Evolutionary conservation across 2,888 invertebrate species (phyloP).

Genomic region (Tetragnatha montana): DNA sequence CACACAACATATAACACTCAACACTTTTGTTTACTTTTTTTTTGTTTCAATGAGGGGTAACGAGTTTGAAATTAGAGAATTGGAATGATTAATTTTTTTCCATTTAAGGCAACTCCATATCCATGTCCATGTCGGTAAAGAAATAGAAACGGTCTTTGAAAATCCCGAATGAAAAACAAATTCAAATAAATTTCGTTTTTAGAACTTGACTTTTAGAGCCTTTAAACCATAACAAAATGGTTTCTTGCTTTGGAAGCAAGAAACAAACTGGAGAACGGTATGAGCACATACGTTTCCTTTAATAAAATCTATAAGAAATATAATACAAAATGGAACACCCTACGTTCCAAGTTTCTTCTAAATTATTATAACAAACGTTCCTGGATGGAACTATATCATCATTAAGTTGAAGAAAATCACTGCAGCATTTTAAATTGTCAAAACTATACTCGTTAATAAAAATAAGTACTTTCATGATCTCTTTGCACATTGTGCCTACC

Average conservation of each 20-base stretch:
- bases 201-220: neutral
- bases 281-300: neutral
- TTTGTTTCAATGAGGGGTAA: slow-evolving; percentile 13
- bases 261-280: neutral
- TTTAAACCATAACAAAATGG: neutral
- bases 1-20: slow-evolving; percentile 58
- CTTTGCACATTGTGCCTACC: slow-evolving; percentile 45
- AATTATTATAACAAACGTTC: neutral
- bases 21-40: slow-evolving; percentile 17
- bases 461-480: neutral
- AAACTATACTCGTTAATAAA: neutral
- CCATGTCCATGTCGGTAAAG: slow-evolving; percentile 55
- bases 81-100: slow-evolving; percentile 4
- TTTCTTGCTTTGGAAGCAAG: neutral
- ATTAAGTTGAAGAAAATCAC: neutral
- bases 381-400: neutral
- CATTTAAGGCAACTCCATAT: slow-evolving; percentile 70
- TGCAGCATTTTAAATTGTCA: neutral
- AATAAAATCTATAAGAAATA: neutral
- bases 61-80: slow-evolving; percentile 27
- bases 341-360: neutral
- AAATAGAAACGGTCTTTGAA: neutral
- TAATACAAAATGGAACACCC: neutral
- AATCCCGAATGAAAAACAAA: neutral
- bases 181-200: neutral